Evolutionary conservation across 2,797 vertebrate species (phyloP).

Genomic region (Cirrhinus mrigala): DNA sequence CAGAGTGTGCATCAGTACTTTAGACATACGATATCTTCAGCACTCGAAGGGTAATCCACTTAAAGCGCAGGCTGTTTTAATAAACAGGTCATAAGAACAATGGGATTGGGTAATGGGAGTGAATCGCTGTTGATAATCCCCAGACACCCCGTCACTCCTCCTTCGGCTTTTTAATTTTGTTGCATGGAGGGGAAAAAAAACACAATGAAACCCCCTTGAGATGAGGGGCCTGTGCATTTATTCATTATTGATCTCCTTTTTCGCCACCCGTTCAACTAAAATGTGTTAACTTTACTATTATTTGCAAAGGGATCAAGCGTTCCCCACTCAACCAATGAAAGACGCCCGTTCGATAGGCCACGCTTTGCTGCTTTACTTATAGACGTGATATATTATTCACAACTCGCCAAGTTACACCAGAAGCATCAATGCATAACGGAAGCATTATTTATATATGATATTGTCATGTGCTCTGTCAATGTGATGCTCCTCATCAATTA

Average conservation of each 20-base stretch:
- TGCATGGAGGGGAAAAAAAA: slow-evolving; percentile 83
- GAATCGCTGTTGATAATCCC: slow-evolving; percentile 90
- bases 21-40: slow-evolving; percentile 79
- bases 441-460: slow-evolving; percentile 66
- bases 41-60: slow-evolving; percentile 85
- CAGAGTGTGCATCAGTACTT: slow-evolving; percentile 9
- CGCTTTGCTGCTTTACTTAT: slow-evolving; percentile 68
- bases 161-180: slow-evolving; percentile 92
- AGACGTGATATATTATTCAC: slow-evolving; percentile 76
- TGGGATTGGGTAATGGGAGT: slow-evolving; percentile 86
- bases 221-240: slow-evolving; percentile 90
- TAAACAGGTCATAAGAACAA: slow-evolving; percentile 88
- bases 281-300: slow-evolving; percentile 90
- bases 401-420: slow-evolving; percentile 67
- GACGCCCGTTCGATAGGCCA: slow-evolving; percentile 67
- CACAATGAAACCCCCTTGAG: slow-evolving; percentile 82
- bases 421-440: slow-evolving; percentile 60
- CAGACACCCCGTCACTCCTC: slow-evolving; percentile 74
- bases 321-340: slow-evolving; percentile 74
- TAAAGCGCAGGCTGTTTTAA: slow-evolving; percentile 89
- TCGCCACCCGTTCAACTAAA: slow-evolving; percentile 71
- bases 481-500: slow-evolving; percentile 66
- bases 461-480: slow-evolving; percentile 62
- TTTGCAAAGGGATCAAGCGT: slow-evolving; percentile 86
- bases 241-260: slow-evolving; percentile 92